Conservation (phyloP, 2,797 vertebrate species). For the Rhodeus uyekii region DNA sequence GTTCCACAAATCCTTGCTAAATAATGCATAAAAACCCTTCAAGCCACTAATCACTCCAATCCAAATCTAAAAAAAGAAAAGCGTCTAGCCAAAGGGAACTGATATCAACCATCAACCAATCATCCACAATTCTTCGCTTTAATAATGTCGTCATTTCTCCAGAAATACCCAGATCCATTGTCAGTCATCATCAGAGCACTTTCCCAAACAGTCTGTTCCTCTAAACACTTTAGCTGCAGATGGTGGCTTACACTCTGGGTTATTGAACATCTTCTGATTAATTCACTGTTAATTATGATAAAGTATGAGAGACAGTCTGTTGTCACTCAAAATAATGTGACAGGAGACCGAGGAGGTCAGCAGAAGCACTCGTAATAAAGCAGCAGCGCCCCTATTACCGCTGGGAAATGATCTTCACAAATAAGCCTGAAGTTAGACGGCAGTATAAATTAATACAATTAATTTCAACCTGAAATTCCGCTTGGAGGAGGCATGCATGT, state of each 20-base stretch:
- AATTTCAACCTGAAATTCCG: slow-evolving; percentile 31
- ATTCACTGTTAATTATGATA: slow-evolving; percentile 50
- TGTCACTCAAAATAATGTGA: slow-evolving; percentile 55
- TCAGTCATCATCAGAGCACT: slow-evolving; percentile 52
- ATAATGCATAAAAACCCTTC: background rate
- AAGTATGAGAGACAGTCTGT: slow-evolving; percentile 45
- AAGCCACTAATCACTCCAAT: background rate
- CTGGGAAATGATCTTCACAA: slow-evolving; percentile 29
- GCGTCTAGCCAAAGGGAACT: background rate
- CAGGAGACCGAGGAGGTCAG: slow-evolving; percentile 38
- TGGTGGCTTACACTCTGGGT: slow-evolving; percentile 36
- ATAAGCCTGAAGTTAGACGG: slow-evolving; percentile 34
- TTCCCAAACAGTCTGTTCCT: slow-evolving; percentile 34
- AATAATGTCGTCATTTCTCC: slow-evolving; percentile 27
- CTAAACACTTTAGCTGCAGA: slow-evolving; percentile 51
- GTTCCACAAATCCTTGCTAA: background rate
- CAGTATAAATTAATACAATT: slow-evolving; percentile 29
- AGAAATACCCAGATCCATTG: slow-evolving; percentile 40
- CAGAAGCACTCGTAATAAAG: slow-evolving; percentile 32
- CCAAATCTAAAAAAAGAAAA: background rate
- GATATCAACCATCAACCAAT: background rate
- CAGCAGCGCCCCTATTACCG: slow-evolving; percentile 4
- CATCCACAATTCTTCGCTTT: slow-evolving; percentile 4
- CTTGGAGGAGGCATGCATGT: slow-evolving; percentile 42
- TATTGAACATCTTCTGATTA: slow-evolving; percentile 52